Percentiles rank a stretch among this genome's conserved stretches.
Evolutionary conservation across 2,888 invertebrate species (phyloP).

Genomic region (Drosophila koepferae): DNA sequence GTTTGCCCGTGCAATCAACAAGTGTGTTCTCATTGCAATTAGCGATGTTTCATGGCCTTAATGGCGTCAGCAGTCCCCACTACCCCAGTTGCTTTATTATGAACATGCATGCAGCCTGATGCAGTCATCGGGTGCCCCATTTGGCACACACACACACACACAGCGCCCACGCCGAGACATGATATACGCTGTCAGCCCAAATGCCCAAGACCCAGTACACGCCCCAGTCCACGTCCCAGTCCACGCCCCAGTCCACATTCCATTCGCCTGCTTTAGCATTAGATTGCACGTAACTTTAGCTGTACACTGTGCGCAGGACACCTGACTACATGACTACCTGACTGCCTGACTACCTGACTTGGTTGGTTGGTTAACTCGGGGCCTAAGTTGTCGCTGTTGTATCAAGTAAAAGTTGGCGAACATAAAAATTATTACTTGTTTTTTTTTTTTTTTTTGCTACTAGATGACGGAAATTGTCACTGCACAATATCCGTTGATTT

Average conservation of each 20-base stretch:
- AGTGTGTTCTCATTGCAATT: conserved; percentile 70
- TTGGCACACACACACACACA: not conserved
- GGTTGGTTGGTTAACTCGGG: not conserved
- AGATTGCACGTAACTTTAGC: conserved; percentile 1
- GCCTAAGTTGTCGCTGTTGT: conserved; percentile 13
- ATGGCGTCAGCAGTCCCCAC: not conserved
- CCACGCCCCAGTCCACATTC: not conserved
- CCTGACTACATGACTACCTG: conserved; percentile 1
- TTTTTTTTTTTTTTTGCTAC: conserved; percentile 28
- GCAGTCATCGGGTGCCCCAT: conserved; percentile 9
- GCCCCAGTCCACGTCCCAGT: no score
- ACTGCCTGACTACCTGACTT: not conserved
- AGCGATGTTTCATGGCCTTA: conserved; percentile 43
- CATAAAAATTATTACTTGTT: not conserved
- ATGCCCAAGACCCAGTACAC: not conserved
- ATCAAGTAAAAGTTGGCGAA: conserved; percentile 26
- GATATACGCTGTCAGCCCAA: conserved; percentile 4
- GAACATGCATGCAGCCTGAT: conserved; percentile 7
- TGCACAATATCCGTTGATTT: conserved; percentile 80
- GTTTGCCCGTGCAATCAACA: conserved; percentile 50
- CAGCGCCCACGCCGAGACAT: conserved; percentile 8
- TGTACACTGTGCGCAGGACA: not conserved
- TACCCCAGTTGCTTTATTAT: conserved; percentile 8
- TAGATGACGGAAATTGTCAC: conserved; percentile 75
- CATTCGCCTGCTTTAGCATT: not conserved